These are phyloP conservation scores for Nyctibius bracteatus DNA, from an alignment of 2,113 vertebrate genomes.

Conservation along the genomic window DNA sequence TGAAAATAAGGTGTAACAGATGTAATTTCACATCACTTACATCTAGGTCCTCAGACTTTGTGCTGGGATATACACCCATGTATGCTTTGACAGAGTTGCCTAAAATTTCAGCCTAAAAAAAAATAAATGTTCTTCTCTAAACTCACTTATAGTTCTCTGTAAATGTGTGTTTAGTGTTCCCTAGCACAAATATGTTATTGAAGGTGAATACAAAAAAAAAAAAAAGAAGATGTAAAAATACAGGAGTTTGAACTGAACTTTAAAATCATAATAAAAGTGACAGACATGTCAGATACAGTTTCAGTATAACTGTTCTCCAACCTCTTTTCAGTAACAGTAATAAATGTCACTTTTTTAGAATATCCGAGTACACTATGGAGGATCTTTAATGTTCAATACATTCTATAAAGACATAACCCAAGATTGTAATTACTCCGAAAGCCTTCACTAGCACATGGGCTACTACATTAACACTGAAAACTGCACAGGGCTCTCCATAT, in stretches of 20 bases:
- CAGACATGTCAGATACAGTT: neutral
- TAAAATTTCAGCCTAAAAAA: neutral
- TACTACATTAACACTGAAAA: neutral
- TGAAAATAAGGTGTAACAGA: neutral
- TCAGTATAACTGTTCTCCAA: neutral
- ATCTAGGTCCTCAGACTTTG: neutral
- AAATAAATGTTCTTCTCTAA: neutral
- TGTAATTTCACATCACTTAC: neutral
- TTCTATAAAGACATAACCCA: neutral
- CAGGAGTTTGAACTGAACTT: neutral
- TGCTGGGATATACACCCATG: neutral
- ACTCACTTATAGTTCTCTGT: neutral
- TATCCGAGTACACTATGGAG: neutral
- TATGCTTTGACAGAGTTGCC: neutral
- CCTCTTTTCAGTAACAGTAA: neutral
- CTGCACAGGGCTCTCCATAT: neutral
- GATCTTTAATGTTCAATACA: neutral
- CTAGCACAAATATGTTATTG: neutral
- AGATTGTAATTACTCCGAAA: neutral
- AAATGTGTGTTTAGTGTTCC: neutral
- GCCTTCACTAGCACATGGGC: neutral
- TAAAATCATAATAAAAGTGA: neutral
- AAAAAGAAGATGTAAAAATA: neutral
- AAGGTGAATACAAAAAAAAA: neutral
- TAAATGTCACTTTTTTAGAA: neutral